Evolutionary conservation across 2,888 invertebrate genomes (phyloP).

Genomic region (Osedax fenrisi): DNA sequence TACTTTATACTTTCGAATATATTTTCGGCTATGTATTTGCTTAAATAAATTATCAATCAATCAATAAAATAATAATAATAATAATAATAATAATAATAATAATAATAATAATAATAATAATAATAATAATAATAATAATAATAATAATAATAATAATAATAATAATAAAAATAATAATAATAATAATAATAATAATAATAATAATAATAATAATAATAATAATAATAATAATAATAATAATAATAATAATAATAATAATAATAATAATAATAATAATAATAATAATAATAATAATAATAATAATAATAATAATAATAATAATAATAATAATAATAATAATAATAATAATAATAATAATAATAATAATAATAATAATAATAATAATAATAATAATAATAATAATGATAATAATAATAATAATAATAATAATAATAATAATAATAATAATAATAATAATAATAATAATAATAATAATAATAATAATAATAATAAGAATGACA

Average conservation of each 20-base stretch:
- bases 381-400: neutral
- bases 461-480: neutral
- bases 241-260: neutral
- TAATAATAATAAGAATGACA: slow-evolving; percentile 12
- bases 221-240: too few species aligned
- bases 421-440: neutral
- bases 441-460: neutral
- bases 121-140: neutral
- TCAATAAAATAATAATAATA: too few species aligned
- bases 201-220: neutral
- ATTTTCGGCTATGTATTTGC: too few species aligned
- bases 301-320: too few species aligned
- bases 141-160: too few species aligned
- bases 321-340: too few species aligned
- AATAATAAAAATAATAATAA: neutral
- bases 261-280: neutral
- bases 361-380: neutral
- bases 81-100: neutral
- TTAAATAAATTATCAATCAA: too few species aligned
- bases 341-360: too few species aligned
- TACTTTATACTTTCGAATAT: too few species aligned
- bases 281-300: neutral
- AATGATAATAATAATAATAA: neutral
- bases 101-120: neutral
- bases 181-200: neutral